Evolutionary conservation across 2,888 invertebrate species (phyloP).

Genomic region (Andrena marginata): DNA sequence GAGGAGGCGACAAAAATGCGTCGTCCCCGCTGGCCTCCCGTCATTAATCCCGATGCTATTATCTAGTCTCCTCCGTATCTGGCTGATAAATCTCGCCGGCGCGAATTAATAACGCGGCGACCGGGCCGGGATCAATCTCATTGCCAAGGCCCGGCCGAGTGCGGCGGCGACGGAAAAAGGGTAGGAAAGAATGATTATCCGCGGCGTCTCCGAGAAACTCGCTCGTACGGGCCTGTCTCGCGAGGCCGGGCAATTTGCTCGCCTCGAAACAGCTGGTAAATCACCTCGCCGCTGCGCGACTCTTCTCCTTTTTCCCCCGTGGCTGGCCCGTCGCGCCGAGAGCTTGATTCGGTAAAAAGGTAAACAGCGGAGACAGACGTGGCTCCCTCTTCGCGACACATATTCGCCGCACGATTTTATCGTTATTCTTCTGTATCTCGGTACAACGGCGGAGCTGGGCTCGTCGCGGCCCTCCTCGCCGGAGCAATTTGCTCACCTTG

Average conservation of each 20-base stretch:
- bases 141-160: slow-evolving; percentile 59
- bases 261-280: slow-evolving; percentile 59
- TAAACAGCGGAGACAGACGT: not conserved
- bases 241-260: slow-evolving; percentile 59
- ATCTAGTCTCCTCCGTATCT: slow-evolving; percentile 36
- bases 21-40: slow-evolving; percentile 13
- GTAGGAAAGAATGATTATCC: slow-evolving; percentile 39
- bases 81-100: slow-evolving; percentile 56
- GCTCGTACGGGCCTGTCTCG: slow-evolving; percentile 37
- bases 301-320: slow-evolving; percentile 4
- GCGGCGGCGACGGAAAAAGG: not conserved
- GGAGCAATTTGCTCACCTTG: slow-evolving; percentile 64
- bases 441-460: slow-evolving; percentile 16
- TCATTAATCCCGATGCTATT: slow-evolving; percentile 58
- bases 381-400: not conserved
- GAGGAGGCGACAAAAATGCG: slow-evolving; percentile 19
- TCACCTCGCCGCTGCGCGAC: slow-evolving; percentile 52
- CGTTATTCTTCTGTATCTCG: slow-evolving; percentile 28
- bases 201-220: slow-evolving; percentile 47
- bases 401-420: not conserved
- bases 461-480: slow-evolving; percentile 42
- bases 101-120: slow-evolving; percentile 57
- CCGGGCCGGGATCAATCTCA: slow-evolving; percentile 61
- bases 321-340: not conserved
- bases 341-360: too few relatives aligned